Evolutionary conservation across 2,797 vertebrate genomes (phyloP), one percentile per base, ranked within the genome.

Genomic region (Acrossocheilus wenchowensis): DNA sequence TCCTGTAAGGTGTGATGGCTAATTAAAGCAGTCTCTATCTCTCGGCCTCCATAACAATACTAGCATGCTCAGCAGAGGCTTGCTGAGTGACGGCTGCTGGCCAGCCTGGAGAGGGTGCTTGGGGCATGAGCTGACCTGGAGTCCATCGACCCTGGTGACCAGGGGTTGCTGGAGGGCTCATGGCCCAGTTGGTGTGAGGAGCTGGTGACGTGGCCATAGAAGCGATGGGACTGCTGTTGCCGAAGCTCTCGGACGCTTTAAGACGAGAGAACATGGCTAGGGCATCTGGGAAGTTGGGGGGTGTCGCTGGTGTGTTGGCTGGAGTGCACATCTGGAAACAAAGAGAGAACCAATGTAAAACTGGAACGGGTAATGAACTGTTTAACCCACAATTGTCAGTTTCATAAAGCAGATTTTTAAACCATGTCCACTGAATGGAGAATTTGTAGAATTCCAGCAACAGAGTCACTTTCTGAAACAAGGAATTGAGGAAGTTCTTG

Each of bases 241-340:
- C 92, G 87, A 96, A 95, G 89, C 95, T 95, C 87, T 97, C 96
- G 0, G 96, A 97, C 86, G 96, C 95, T 92, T 96, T 96, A 86
- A 97, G 96, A 73, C 94, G 94, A 43, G 96, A 97, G 92, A 97
- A 97, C 96, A 97, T 97, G 91, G 95, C 93, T 88, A 97, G 95
- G 79, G 96, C 94, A 0, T 97, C 96, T 0, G 96, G 96, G 89
- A 97, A 97, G 94, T 97, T 97, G 84, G 96, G 96, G 5, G 96
- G 96, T 0, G 96, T 97, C 78, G 96, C 96, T 0, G 96, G 96
- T 36, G 96, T 97, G 93, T 97, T 97, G 93, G 96, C 94, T 0
- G 96, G 96, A 90, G 96, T 96, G 93, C 96, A 96, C 96, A 97
- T 97, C 96, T 97, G 94, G 0, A 71, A 60, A 50, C 30, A 66